These are phyloP conservation scores for Bovichtus variegatus DNA, from an alignment of 2,797 vertebrate genomes.

Conservation along the genomic window DNA sequence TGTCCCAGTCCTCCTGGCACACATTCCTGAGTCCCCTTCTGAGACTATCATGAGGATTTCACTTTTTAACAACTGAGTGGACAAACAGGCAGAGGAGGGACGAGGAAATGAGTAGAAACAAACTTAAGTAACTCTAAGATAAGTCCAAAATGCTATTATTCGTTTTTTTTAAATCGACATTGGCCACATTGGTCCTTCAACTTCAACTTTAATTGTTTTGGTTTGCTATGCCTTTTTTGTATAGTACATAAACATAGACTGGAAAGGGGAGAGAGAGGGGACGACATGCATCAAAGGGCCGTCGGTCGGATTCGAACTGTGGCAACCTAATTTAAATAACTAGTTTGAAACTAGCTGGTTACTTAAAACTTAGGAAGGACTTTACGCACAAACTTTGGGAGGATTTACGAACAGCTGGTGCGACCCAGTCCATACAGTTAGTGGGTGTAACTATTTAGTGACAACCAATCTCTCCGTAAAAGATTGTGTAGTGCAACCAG, in stretches of 20 bases:
- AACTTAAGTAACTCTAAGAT: neutral
- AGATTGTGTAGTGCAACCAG: neutral
- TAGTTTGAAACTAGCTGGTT: too few relatives aligned
- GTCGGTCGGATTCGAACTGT: too few relatives aligned
- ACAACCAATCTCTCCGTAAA: neutral
- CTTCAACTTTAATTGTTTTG: neutral
- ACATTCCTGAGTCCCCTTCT: conserved; percentile 40
- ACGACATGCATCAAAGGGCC: too few relatives aligned
- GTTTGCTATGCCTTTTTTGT: too few relatives aligned
- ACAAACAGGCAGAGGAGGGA: conserved; percentile 22
- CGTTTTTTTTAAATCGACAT: too few relatives aligned
- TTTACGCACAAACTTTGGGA: too few relatives aligned
- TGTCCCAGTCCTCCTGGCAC: conserved; percentile 63
- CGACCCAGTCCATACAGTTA: neutral
- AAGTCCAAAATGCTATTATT: neutral
- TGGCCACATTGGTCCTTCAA: neutral
- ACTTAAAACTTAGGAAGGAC: too few relatives aligned
- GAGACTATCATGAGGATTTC: conserved; percentile 30
- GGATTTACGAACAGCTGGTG: too few relatives aligned
- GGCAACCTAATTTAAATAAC: too few relatives aligned
- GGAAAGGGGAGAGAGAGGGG: too few relatives aligned
- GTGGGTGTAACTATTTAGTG: neutral
- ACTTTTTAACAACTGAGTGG: conserved; percentile 41
- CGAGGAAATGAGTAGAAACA: too few relatives aligned
- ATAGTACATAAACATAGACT: too few relatives aligned